Percentiles rank a stretch among this genome's conserved stretches.
Evolutionary conservation across 1,140 invertebrate species (phyloP).

Genomic region (Anagrus nilaparvatae): DNA sequence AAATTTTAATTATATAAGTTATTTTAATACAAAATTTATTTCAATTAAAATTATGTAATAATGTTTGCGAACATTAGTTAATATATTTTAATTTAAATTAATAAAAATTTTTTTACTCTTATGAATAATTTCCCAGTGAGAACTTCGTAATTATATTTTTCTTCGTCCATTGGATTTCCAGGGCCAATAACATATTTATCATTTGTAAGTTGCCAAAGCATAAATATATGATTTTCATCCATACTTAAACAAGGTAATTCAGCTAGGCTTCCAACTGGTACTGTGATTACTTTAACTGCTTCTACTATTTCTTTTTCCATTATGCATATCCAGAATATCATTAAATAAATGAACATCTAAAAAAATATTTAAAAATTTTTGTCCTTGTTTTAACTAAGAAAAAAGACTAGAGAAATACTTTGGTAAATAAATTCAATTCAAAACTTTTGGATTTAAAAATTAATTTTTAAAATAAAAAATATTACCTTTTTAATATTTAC

Average conservation of each 20-base stretch:
- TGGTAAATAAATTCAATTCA: not conserved
- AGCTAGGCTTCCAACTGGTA: conserved; percentile 46
- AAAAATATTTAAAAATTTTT: conserved; percentile 13
- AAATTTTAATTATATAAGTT: conserved; percentile 5
- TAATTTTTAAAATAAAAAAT: conserved; percentile 1
- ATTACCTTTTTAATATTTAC: conserved; percentile 7
- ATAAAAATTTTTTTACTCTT: conserved; percentile 39
- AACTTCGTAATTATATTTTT: conserved; percentile 60
- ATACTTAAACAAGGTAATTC: conserved; percentile 52
- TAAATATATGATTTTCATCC: conserved; percentile 54
- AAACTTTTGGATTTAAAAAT: not conserved
- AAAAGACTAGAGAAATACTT: conserved; percentile 1
- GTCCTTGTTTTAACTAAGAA: conserved; percentile 6
- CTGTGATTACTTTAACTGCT: conserved; percentile 40
- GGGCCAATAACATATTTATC: conserved; percentile 49
- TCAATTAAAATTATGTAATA: conserved; percentile 3
- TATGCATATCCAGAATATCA: conserved; percentile 21
- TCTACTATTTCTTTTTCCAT: conserved; percentile 14
- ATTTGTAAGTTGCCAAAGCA: conserved; percentile 54
- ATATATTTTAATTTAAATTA: conserved; percentile 2
- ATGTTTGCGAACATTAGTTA: not conserved
- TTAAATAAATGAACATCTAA: conserved; percentile 24
- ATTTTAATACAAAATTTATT: conserved; percentile 7
- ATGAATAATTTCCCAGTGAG: conserved; percentile 54
- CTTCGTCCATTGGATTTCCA: conserved; percentile 46